phyloP scores from a whole-genome alignment of 2,797 vertebrate genomes.

The Ispidina picta region DNA sequence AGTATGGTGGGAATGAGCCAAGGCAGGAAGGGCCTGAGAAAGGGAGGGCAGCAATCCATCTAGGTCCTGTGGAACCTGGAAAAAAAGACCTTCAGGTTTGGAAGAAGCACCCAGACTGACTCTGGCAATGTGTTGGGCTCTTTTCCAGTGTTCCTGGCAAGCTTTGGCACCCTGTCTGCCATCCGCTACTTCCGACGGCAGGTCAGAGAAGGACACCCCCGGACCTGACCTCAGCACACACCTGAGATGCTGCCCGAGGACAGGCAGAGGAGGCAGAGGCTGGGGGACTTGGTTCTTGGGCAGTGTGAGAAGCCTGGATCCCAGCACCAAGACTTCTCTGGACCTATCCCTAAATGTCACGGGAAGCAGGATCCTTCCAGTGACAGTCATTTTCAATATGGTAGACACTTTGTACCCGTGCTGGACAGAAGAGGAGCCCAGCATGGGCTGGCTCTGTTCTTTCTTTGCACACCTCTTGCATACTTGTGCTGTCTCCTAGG shows the following conservation, averaged over 20 bases:
- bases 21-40: neutral
- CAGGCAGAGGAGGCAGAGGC: neutral
- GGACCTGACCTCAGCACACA: neutral
- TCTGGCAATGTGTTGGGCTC: neutral
- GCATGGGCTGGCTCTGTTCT: neutral
- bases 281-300: neutral
- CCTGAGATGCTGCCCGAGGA: neutral
- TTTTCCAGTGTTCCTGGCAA: slow-evolving; percentile 89
- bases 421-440: neutral
- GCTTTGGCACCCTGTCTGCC: slow-evolving; percentile 91
- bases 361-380: neutral
- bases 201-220: slow-evolving; percentile 60
- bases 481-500: neutral
- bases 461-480: neutral
- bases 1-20: neutral
- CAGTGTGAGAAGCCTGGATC: neutral
- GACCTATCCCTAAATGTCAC: neutral
- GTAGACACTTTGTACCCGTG: neutral
- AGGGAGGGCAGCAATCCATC: neutral
- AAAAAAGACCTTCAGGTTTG: neutral
- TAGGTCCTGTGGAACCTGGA: neutral
- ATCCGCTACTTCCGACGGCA: slow-evolving; percentile 91
- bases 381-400: neutral
- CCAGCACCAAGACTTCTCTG: neutral
- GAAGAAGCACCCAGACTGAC: neutral